Conservation (phyloP, 2,888 invertebrate species). For the Coenonympha arcania region DNA sequence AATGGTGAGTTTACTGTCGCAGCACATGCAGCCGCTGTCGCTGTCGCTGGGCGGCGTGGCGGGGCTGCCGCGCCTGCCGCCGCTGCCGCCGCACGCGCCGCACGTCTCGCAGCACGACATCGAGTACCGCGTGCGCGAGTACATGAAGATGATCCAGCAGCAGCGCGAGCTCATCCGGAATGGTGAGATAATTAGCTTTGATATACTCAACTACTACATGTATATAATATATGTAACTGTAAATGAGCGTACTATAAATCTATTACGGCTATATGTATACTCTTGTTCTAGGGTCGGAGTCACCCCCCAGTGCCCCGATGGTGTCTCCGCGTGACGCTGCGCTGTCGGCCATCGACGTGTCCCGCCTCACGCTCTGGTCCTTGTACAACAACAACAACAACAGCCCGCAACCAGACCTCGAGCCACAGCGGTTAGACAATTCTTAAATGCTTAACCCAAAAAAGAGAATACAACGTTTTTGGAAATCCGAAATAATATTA, state of each 20-base stretch:
- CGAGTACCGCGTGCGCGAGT: slow-evolving; percentile 85
- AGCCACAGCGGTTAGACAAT: slow-evolving; percentile 64
- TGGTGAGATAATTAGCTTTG: slow-evolving; percentile 61
- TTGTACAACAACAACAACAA: slow-evolving; percentile 84
- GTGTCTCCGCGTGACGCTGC: slow-evolving; percentile 68
- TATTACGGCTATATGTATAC: no score
- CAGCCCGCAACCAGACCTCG: slow-evolving; percentile 68
- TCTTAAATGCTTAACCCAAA: no score
- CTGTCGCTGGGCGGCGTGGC: slow-evolving; percentile 76
- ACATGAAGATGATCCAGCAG: slow-evolving; percentile 80
- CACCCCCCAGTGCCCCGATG: slow-evolving; percentile 68
- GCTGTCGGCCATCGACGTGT: slow-evolving; percentile 82
- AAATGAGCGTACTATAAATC: no score
- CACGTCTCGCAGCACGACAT: slow-evolving; percentile 81
- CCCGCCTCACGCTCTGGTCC: slow-evolving; percentile 86
- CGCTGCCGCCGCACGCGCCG: slow-evolving; percentile 67
- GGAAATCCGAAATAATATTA: no score
- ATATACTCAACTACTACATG: no score
- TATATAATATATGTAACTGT: no score
- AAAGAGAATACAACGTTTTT: no score
- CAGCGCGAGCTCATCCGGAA: slow-evolving; percentile 61
- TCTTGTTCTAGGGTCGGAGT: slow-evolving; percentile 51
- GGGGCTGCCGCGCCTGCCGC: slow-evolving; percentile 75
- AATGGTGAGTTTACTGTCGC: no score
- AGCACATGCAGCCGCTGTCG: slow-evolving; percentile 84